Conservation (phyloP, 2,113 vertebrate species). For the Fulica atra region DNA sequence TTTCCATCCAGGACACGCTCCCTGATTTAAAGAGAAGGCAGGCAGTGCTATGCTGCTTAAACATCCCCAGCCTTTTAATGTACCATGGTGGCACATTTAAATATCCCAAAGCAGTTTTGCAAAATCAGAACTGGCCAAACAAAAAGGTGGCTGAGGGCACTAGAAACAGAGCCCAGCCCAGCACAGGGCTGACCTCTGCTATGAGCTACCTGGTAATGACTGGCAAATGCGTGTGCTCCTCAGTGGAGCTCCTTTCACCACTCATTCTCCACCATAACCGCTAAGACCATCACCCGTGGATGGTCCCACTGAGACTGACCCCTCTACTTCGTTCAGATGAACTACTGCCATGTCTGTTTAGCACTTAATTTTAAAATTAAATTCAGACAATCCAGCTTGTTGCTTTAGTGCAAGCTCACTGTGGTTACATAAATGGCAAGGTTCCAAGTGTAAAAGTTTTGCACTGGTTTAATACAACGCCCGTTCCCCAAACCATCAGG, state of each 20-base stretch:
- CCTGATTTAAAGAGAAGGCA: background rate
- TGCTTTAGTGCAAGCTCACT: background rate
- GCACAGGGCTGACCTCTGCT: background rate
- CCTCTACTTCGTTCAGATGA: background rate
- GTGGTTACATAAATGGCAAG: background rate
- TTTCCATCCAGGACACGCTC: background rate
- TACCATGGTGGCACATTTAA: background rate
- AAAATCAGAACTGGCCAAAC: background rate
- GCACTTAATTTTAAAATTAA: background rate
- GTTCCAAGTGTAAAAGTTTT: background rate
- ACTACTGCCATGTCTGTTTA: background rate
- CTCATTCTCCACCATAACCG: background rate
- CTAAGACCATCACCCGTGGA: background rate
- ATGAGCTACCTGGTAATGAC: background rate
- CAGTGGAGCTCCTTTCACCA: background rate
- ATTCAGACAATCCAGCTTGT: background rate
- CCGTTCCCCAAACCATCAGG: background rate
- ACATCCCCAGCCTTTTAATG: background rate
- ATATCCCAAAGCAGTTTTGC: background rate
- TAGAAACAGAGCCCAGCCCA: background rate
- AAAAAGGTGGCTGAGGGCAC: background rate
- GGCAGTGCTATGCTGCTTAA: background rate
- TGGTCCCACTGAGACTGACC: background rate
- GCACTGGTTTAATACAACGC: background rate
- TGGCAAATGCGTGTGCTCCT: accelerated